Evolutionary conservation across 2,888 invertebrate species (phyloP), one percentile per base, ranked within the genome.

Genomic region (Maniola hyperantus): DNA sequence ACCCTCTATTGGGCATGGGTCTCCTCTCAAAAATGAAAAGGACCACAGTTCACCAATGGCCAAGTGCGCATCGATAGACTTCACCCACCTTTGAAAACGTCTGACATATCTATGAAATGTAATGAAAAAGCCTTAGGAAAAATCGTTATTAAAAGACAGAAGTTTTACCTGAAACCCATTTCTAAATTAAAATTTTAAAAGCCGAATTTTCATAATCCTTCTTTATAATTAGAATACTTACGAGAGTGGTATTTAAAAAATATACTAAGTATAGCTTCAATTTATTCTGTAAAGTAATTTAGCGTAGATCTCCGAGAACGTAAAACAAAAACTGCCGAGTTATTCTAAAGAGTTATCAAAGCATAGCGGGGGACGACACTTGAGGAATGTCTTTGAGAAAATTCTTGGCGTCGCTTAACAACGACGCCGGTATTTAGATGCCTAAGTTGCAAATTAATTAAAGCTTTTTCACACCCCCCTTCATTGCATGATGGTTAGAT

Each of bases 311-410:
- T 67, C 66, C 36, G 13, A 53, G 53, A 62, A 66, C 65, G 55
- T 66, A 65, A 51, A 65, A 67, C 66, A 72, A 71, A 72, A 72
- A 69, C 53, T 53, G 72, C 74, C 72, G 68, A 78, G 77, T 72
- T 76, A 81, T 83, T 82, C 83, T 80, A 85, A 87, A 84, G 88
- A 86, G 88, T 89, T 89, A 89, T 82, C 85, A 89, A 88, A 89
- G 90, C 88, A 82, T 80, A 79, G 78, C 82, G 75, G 72, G 74
- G 77, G 73, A 69, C 62, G 70, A 72, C 73, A 72, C 65, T 67
- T 73, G 69, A 75, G 74, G 90, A 89, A 92, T 91, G 81, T 86
- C 85, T 91, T 91, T 90, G 88, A 81, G 78, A 76, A 85, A 87
- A 88, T 90, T 80, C 83, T 83, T 85, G 72, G 79, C 83, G 84